Percentiles rank a stretch among this genome's conserved stretches.
Conservation (phyloP, 1,140 invertebrate genomes). For the Coboldia fuscipes region DNA sequence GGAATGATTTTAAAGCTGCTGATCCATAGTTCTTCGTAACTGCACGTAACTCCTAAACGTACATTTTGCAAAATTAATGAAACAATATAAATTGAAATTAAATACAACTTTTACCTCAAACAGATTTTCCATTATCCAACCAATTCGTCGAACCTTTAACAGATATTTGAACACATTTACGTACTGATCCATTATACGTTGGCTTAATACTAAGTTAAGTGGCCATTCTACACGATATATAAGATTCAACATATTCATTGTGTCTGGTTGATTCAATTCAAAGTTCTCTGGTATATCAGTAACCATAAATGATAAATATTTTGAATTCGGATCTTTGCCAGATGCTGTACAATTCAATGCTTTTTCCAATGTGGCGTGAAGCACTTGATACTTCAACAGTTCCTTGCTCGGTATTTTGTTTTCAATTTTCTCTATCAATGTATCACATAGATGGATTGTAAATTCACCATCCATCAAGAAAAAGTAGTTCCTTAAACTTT, state of each 20-base stretch:
- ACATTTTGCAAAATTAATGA: too few species aligned
- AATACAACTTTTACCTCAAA: too few species aligned
- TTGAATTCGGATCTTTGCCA: constrained; percentile 25
- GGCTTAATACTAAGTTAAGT: constrained; percentile 43
- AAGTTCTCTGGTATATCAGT: constrained; percentile 27
- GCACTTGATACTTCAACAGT: constrained; percentile 34
- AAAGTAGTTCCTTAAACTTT: constrained; percentile 40
- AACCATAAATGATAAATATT: constrained; percentile 29
- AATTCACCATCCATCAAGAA: constrained; percentile 50
- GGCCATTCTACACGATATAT: constrained; percentile 44
- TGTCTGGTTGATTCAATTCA: constrained; percentile 32
- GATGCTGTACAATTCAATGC: constrained; percentile 21
- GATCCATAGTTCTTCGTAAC: constrained; percentile 19
- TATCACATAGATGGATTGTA: constrained; percentile 35
- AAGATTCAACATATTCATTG: constrained; percentile 34
- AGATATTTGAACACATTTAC: constrained; percentile 45
- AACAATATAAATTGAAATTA: too few species aligned
- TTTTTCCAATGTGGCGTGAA: constrained; percentile 36
- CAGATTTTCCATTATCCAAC: constrained; percentile 42
- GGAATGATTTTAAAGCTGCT: constrained; percentile 24
- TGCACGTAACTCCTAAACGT: constrained; percentile 25
- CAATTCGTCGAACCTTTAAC: constrained; percentile 38
- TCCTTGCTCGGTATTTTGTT: constrained; percentile 31
- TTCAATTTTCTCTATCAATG: constrained; percentile 35
- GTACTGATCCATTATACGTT: constrained; percentile 35